Base-by-base conservation (phyloP, 2,113 vertebrate genomes). In the Lepidiolamprologus cunningtoni region DNA sequence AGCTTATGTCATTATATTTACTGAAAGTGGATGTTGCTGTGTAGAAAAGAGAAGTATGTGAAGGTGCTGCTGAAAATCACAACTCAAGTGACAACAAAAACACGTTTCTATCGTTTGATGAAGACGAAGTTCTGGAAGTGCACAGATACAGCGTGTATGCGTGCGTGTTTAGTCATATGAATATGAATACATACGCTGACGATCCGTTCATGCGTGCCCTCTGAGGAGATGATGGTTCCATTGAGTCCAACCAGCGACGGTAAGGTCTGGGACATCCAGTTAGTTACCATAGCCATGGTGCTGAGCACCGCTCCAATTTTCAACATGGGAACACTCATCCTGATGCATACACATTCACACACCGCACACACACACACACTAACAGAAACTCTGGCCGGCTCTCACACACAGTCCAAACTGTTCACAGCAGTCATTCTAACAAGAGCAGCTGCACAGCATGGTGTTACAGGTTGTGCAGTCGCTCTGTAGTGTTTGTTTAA, bases 251-350 rank as follows among this genome's bases (percentile, higher is more conserved):
- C 97, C 91, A 98, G 96, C 42, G 97, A 97, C 11, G 98, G 98
- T 88, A 99, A 97, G 17, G 96, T 98, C 96, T 98, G 98, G 95
- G 98, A 99, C 98, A 99, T 98, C 98, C 98, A 98, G 97, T 98
- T 99, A 73, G 98, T 98, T 53, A 99, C 97, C 97, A 99, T 98
- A 82, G 98, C 97, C 97, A 99, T 97, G 87, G 98, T 97, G 93
- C 98, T 98, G 58, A 99, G 97, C 84, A 97, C 96, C 95, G 97
- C 98, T 58, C 98, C 98, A 53, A 99, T 97, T 96, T 98, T 98
- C 92, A 99, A 95, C 96, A 98, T 97, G 85, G 98, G 96, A 92
- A 97, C 97, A 54, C 95, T 98, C 98, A 99, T 99, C 87, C 92
- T 95, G 88, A 23, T 82, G 6, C 84, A 68, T 91, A 83, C 92